These are phyloP conservation scores for Calidris pygmaea DNA, from an alignment of 2,113 vertebrate species.

Conservation along the genomic window DNA sequence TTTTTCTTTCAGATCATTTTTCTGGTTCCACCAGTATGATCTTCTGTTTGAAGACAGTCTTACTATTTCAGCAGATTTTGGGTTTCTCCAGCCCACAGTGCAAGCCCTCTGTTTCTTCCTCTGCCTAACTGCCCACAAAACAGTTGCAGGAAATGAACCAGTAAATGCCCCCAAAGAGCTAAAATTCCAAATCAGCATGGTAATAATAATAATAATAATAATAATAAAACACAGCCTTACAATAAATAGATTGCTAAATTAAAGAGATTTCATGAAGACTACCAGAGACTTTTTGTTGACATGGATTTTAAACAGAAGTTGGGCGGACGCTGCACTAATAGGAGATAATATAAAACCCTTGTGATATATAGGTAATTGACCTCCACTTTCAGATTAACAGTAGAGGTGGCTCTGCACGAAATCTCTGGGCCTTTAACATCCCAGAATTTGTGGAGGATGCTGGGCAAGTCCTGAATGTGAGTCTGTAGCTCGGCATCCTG, in stretches of 20 bases:
- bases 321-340: background rate
- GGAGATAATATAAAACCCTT: background rate
- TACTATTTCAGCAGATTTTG: background rate
- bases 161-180: background rate
- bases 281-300: background rate
- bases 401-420: background rate
- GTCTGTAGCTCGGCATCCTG: background rate
- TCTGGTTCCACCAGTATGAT: background rate
- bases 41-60: background rate
- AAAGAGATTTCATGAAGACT: background rate
- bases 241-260: background rate
- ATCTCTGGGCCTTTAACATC: background rate
- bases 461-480: background rate
- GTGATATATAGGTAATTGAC: background rate
- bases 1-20: background rate
- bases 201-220: background rate
- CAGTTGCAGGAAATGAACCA: background rate
- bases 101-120: background rate
- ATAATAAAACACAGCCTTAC: background rate
- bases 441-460: background rate
- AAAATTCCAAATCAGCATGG: background rate
- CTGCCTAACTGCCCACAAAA: background rate
- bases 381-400: background rate
- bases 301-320: background rate
- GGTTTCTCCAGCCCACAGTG: background rate